Evolutionary conservation across 2,113 vertebrate species (phyloP).

Genomic region (Tympanuchus pallidicinctus): DNA sequence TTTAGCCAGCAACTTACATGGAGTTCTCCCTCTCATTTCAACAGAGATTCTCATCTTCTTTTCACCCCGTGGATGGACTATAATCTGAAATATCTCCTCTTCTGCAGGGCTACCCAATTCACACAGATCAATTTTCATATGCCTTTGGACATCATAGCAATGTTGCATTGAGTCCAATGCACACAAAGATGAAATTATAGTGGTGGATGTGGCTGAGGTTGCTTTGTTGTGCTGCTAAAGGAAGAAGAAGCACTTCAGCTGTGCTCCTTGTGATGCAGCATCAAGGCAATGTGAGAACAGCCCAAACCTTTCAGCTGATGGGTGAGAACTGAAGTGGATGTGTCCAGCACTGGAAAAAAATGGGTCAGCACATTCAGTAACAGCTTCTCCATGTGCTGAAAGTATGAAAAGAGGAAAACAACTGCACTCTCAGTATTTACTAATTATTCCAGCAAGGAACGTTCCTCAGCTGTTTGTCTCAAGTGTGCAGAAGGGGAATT

Average conservation of each 20-base stretch:
- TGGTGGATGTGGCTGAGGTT: not conserved
- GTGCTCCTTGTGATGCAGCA: not conserved
- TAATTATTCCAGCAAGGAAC: not conserved
- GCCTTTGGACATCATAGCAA: not conserved
- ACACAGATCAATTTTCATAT: not conserved
- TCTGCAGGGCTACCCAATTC: not conserved
- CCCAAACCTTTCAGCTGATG: not conserved
- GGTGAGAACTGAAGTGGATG: not conserved
- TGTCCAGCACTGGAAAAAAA: not conserved
- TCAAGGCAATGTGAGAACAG: not conserved
- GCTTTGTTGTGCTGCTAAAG: not conserved
- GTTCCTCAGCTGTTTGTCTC: not conserved
- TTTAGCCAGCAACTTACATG: not conserved
- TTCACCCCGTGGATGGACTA: not conserved
- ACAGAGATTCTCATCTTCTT: not conserved
- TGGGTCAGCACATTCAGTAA: not conserved
- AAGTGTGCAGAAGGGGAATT: not conserved
- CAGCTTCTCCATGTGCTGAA: not conserved
- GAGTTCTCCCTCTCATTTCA: not conserved
- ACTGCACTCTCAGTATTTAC: not conserved
- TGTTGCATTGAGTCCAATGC: not conserved
- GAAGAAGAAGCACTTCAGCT: not conserved
- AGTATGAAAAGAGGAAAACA: not conserved
- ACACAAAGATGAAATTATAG: not conserved
- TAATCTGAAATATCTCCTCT: not conserved